These are phyloP conservation scores for Anthoscopus minutus DNA, from an alignment of 2,113 vertebrate species.

Conservation along the genomic window DNA sequence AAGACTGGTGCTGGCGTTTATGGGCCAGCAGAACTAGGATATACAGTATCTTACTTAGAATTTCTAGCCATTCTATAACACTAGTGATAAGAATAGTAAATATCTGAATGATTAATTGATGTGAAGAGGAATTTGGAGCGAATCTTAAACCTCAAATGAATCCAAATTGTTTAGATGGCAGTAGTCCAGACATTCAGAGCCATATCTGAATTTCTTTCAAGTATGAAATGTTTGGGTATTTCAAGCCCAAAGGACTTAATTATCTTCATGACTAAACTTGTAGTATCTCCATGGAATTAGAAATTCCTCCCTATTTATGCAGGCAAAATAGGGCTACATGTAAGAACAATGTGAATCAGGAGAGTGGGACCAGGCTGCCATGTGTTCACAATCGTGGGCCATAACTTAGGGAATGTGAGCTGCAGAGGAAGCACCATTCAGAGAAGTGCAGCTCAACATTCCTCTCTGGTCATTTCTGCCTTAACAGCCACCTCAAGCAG, in stretches of 20 bases:
- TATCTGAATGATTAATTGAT: conserved; percentile 40
- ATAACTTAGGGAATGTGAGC: background rate
- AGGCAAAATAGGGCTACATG: conserved; percentile 29
- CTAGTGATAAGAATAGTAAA: background rate
- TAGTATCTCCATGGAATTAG: conserved; percentile 37
- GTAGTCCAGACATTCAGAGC: conserved; percentile 34
- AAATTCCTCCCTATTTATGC: conserved; percentile 46
- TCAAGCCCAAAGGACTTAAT: conserved; percentile 60
- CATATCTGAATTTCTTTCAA: conserved; percentile 59
- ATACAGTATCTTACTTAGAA: background rate
- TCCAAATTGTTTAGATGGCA: conserved; percentile 50
- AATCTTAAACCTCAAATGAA: conserved; percentile 36
- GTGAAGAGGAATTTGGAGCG: conserved; percentile 29
- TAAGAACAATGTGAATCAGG: conserved; percentile 35
- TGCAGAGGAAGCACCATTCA: background rate
- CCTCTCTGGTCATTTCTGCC: background rate
- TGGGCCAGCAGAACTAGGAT: background rate
- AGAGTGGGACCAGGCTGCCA: background rate
- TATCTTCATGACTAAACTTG: conserved; percentile 61
- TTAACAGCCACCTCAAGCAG: background rate
- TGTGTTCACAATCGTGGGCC: background rate
- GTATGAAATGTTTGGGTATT: conserved; percentile 49
- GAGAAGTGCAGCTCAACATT: background rate
- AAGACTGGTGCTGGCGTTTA: background rate
- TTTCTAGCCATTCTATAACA: background rate